Evolutionary conservation across 2,888 invertebrate species (phyloP), one percentile per base, ranked within the genome.

Genomic region (Molorchus minor): DNA sequence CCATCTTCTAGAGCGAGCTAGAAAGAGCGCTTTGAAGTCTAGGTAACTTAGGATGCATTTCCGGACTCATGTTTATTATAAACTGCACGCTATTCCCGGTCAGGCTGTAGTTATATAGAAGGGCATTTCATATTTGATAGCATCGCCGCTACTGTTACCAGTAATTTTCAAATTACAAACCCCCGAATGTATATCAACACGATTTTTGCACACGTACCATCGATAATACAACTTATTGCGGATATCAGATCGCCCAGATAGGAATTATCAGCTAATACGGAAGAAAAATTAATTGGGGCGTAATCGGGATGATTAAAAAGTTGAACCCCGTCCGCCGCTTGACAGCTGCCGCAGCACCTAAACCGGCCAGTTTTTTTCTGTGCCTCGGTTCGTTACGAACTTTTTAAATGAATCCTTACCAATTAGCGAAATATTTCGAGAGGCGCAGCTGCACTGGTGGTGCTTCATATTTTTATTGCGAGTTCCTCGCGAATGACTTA

Each of bases 161-260:
- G 25, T 25, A 4, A 25, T 25, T 25, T 25, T 25, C 25, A 8
- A 25, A 8, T 25, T 25, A 5, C 8, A 25, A 8, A 4, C 8
- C 25, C 8, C 25, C 8, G 25, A 8, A 25, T 25, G 25, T 25
- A 8, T 25, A 25, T 25, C 8, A 25, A 5, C 8, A 25, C 8
- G 25, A 53, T 56, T 56, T 61, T 54, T 49, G 56, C 49, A 44
- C 56, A 59, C 54, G 57, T 54, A 49, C 53, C 29, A 35, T 40
- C 52, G 5, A n/a, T 45, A 51, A 59, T 59, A 59, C 49, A 36
- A 33, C 8, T 25, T 21, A 51, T 60, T 8, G 25, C 25, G 25
- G 8, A 25, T 56, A 60, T 60, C 60, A 52, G 55, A 60, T 55
- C 38, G 43, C 21, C 36, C 40, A 21, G 44, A 46, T 49, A 60